Base-by-base conservation (phyloP, 2,888 invertebrate genomes). In the Cybosia mesomella region DNA sequence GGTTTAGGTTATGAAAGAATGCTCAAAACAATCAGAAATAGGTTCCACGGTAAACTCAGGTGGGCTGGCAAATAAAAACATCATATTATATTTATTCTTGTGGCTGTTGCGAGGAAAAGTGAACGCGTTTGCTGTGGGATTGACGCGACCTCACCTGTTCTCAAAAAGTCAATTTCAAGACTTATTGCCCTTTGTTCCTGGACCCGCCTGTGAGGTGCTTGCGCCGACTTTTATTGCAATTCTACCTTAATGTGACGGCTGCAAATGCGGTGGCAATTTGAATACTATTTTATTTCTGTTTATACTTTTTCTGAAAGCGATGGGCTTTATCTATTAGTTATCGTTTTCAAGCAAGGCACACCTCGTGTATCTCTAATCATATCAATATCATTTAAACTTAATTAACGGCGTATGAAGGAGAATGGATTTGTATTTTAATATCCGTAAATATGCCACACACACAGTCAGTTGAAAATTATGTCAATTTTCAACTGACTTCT, bases 101-200 rank as follows among this genome's bases (percentile, higher is more conserved):
- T 87, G 81, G 83, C 79, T 83, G 85, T 85, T 86, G 88, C 77
- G 84, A 87, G 85, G 85, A 86, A 91, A 91, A 92, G 90, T 90
- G 89, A 91, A 90, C 86, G 86, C 86, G 84, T 83, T 84, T 82
- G 81, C 85, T 69, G 85, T 81, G 86, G 76, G 83, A 86, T 83
- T 85, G 89, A 88, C 87, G 85, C 87, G 89, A 88, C 86, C 89
- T 90, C 92, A 93, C 91, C 89, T 92, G 92, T 89, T 91, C 81
- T 87, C 85, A 84, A 89, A 91, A 91, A 89, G 88, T 85, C 90
- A 88, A 90, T 91, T 91, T 83, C 82, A 87, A 88, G 89, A 91
- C 83, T 87, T 89, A 93, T 91, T 90, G 86, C 92, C 90, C 89
- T 92, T 94, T 94, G 93, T 93, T 93, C 84, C 81, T 74, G 72